Evolutionary conservation across 1,140 invertebrate species (phyloP), one percentile per base, ranked within the genome.

Genomic region (Planococcus citri): DNA sequence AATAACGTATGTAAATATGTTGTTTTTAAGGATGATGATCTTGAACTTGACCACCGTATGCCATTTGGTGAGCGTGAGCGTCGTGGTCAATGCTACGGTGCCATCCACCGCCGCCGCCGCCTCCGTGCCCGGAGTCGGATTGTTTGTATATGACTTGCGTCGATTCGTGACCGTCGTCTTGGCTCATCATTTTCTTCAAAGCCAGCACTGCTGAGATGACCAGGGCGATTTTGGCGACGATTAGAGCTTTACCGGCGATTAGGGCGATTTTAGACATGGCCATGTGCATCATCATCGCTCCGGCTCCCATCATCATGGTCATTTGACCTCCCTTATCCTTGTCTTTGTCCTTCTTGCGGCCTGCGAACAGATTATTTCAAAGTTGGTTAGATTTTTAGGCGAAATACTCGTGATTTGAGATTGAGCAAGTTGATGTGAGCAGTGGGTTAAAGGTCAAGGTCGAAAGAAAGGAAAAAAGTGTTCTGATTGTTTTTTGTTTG

Each of bases 131-230:
- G 27, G 67, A 27, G 57, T 67, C 22, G 38, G 61, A 10, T 78
- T 90, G 87, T 76, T 91, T 90, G 20, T 91, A 85, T 75, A 91
- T 90, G 78, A 91, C 89, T 74, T 90, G 88, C 12, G 88, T 90
- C 1, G 88, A 90, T 76, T 89, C 82, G 10, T 81, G 81, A 37
- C 80, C 78, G 1, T 81, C 81, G 38, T 80, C 78, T 6, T 73
- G 74, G 76, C 80, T 79, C 70, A 88, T 82, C 24, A 90, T 78
- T 75, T 89, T 90, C 79, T 89, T 91, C 57, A 92, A 78, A 0
- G 86, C 88, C 57, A 91, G 82, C 41, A 90, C 87, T 10, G 85
- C 85, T 29, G 87, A 87, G 21, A 92, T 78, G 1, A 89, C 80
- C 1, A 92, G 77, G 12, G 89, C 89, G 74, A 91, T 85, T 78